Percentiles rank a stretch among this genome's conserved stretches.
These are phyloP conservation scores for Mus pahari DNA, from an alignment of 2,113 vertebrate species.

Conservation along the genomic window DNA sequence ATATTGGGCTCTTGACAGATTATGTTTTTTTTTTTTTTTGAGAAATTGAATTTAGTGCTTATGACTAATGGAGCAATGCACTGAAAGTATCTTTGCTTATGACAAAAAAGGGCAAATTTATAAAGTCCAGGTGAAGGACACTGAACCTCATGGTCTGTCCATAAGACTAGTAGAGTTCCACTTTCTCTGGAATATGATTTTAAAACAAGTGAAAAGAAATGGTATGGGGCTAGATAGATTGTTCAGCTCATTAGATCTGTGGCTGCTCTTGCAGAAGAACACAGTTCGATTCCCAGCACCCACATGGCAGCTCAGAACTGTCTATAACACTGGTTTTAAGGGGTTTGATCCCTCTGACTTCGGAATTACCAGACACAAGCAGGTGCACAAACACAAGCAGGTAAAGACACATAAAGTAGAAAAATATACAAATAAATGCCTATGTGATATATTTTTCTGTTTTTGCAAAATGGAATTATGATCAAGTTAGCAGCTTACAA, in stretches of 20 bases:
- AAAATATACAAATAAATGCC: background rate
- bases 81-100: background rate
- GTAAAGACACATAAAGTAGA: background rate
- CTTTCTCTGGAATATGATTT: background rate
- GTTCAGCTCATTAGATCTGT: background rate
- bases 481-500: slow-evolving; percentile 1
- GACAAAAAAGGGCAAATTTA: background rate
- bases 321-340: background rate
- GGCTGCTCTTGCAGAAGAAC: background rate
- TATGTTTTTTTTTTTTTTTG: slow-evolving; percentile 20
- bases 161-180: background rate
- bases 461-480: slow-evolving; percentile 1
- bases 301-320: background rate
- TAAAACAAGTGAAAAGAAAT: background rate
- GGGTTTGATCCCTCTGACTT: background rate
- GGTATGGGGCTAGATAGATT: background rate
- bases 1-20: slow-evolving; percentile 22
- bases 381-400: background rate
- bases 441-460: background rate
- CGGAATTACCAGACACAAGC: no score
- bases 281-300: background rate
- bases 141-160: background rate
- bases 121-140: background rate
- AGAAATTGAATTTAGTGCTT: background rate
- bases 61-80: background rate